phyloP scores from a whole-genome alignment of 35 echinoderm and acorn worm genomes.

The Hemicentrotus pulcherrimus region DNA sequence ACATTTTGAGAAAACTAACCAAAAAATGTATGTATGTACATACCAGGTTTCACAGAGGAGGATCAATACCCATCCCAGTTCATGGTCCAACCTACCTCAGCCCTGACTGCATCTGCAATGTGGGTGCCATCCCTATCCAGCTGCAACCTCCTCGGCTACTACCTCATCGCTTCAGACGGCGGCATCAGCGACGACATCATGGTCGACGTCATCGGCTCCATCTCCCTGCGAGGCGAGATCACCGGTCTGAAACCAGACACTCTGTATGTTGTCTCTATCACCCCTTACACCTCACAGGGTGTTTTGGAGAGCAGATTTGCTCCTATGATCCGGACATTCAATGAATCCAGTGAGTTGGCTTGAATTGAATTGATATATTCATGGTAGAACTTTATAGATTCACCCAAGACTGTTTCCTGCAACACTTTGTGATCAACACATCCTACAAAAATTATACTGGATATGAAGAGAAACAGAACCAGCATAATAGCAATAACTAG shows the following conservation, averaged over 20 bases:
- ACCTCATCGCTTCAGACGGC: slow-evolving; percentile 45
- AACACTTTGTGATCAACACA: too few relatives aligned
- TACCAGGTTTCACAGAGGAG: slow-evolving; percentile 53
- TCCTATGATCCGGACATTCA: not conserved
- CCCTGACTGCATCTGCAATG: slow-evolving; percentile 49
- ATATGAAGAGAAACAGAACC: too few relatives aligned
- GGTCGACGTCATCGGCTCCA: not conserved
- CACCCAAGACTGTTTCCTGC: too few relatives aligned
- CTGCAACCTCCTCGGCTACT: slow-evolving; percentile 82
- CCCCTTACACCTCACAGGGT: slow-evolving; percentile 22
- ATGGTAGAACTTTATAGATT: too few relatives aligned
- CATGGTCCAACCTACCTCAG: slow-evolving; percentile 48
- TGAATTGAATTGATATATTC: not conserved
- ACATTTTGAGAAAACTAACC: too few relatives aligned
- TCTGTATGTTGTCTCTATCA: not conserved
- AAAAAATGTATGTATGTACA: not conserved
- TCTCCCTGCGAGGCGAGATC: not conserved
- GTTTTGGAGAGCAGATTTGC: not conserved
- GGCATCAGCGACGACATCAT: slow-evolving; percentile 28
- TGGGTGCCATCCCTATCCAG: slow-evolving; percentile 55
- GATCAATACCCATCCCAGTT: slow-evolving; percentile 68
- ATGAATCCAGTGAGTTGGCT: slow-evolving; percentile 39
- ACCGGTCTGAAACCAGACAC: slow-evolving; percentile 3
- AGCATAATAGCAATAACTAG: too few relatives aligned
- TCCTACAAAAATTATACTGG: too few relatives aligned